phyloP scores from a whole-genome alignment of 1,140 invertebrate genomes.

The Drosophila micromelanica region DNA sequence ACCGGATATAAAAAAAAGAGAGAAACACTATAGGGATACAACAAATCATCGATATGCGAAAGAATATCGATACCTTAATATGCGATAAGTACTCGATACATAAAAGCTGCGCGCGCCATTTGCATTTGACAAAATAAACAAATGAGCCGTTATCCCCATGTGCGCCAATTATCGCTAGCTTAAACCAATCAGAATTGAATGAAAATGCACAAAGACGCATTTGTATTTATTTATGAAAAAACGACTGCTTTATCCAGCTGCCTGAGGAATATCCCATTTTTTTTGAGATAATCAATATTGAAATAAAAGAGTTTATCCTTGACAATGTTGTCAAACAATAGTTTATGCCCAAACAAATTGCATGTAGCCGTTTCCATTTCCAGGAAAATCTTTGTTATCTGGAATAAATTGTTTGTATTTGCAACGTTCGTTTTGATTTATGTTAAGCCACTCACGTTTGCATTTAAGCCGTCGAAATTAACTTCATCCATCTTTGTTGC shows the following conservation, averaged over 20 bases:
- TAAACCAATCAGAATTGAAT: too few relatives aligned
- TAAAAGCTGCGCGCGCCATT: neutral
- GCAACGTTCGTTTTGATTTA: neutral
- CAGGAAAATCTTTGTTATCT: neutral
- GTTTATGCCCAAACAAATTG: neutral
- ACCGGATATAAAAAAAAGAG: conserved; percentile 84
- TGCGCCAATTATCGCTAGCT: too few relatives aligned
- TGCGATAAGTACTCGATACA: conserved; percentile 3
- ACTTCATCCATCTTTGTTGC: neutral
- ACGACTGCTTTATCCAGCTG: too few relatives aligned
- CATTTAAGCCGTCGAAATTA: neutral
- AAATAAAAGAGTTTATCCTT: neutral
- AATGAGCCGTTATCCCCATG: too few relatives aligned
- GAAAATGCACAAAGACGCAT: too few relatives aligned
- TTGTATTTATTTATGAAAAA: too few relatives aligned
- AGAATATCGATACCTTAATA: conserved; percentile 8
- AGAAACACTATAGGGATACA: conserved; percentile 38
- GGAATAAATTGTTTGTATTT: neutral
- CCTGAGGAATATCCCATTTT: neutral
- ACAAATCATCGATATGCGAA: conserved; percentile 3
- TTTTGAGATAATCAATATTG: neutral
- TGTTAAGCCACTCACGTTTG: neutral
- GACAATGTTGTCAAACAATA: neutral
- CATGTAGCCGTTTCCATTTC: neutral
- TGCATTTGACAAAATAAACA: neutral